A percentile compares a stretch with the other conserved stretches of the same genome.
phyloP scores from a whole-genome alignment of 2,113 vertebrate species.

The Uropsilus gracilis region DNA sequence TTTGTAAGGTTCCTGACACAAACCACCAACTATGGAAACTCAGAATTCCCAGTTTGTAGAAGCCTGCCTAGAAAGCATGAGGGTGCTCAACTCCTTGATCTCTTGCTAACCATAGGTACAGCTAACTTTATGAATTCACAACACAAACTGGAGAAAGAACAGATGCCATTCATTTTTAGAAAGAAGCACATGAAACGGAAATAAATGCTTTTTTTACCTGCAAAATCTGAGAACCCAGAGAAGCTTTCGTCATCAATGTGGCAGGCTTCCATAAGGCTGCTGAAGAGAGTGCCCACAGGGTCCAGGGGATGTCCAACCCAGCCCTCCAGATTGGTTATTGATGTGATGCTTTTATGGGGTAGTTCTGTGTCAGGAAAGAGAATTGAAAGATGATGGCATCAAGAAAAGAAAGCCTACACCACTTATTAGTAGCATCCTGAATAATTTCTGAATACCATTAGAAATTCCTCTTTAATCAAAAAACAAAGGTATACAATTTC shows the following conservation, averaged over 20 bases:
- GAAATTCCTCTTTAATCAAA: slow-evolving; percentile 44
- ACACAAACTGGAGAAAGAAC: slow-evolving; percentile 1
- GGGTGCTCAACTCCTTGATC: neutral
- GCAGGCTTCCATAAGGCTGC: slow-evolving; percentile 95
- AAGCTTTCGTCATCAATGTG: slow-evolving; percentile 88
- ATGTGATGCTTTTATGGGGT: slow-evolving; percentile 93
- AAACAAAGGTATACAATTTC: neutral
- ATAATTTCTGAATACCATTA: neutral
- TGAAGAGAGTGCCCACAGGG: slow-evolving; percentile 95
- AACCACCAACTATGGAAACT: neutral
- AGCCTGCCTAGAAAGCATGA: neutral
- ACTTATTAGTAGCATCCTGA: slow-evolving; percentile 27
- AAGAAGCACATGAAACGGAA: neutral
- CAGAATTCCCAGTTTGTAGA: neutral
- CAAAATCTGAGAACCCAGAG: slow-evolving; percentile 89
- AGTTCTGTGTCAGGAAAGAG: slow-evolving; percentile 86
- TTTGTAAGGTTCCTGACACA: neutral
- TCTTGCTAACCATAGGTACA: neutral
- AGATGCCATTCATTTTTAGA: neutral
- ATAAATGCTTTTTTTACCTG: slow-evolving; percentile 84
- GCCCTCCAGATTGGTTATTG: slow-evolving; percentile 95
- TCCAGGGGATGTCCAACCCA: slow-evolving; percentile 98
- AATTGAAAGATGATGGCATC: neutral
- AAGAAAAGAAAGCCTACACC: neutral
- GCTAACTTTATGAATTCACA: neutral